Evolutionary conservation across 1,140 invertebrate species (phyloP).

Genomic region (Drosophila mauritiana): DNA sequence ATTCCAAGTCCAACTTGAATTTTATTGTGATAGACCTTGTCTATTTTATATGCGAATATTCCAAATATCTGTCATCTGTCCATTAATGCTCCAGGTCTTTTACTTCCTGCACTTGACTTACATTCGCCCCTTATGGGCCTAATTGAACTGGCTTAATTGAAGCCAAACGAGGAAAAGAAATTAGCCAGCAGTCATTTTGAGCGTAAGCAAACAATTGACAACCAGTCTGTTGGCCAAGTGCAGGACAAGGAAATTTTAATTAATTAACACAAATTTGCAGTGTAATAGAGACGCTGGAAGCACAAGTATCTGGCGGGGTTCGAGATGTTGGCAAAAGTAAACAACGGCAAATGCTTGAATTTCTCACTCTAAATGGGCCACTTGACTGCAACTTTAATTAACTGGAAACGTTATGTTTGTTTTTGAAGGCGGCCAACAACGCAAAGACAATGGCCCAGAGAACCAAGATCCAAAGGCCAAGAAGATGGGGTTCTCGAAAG

Average conservation of each 20-base stretch:
- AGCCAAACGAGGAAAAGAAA: slow-evolving; percentile 20
- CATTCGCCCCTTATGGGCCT: slow-evolving; percentile 23
- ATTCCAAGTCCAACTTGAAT: background rate
- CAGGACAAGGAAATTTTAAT: slow-evolving; percentile 57
- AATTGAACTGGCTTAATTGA: slow-evolving; percentile 23
- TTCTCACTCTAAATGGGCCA: slow-evolving; percentile 50
- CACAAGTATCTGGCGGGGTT: slow-evolving; percentile 12
- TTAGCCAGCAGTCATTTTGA: slow-evolving; percentile 29
- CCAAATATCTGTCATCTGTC: slow-evolving; percentile 11
- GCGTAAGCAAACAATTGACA: slow-evolving; percentile 40
- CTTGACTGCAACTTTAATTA: slow-evolving; percentile 82
- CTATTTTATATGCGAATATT: slow-evolving; percentile 1
- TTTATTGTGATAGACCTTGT: slow-evolving; percentile 17
- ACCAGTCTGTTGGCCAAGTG: slow-evolving; percentile 19
- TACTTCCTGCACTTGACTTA: slow-evolving; percentile 38
- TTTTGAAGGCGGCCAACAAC: slow-evolving; percentile 58
- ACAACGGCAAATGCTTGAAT: slow-evolving; percentile 31
- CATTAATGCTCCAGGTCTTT: slow-evolving; percentile 19
- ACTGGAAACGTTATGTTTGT: slow-evolving; percentile 79
- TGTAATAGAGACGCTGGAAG: slow-evolving; percentile 59
- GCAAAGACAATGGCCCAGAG: slow-evolving; percentile 41
- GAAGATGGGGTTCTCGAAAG: no score
- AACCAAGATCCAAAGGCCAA: slow-evolving; percentile 11
- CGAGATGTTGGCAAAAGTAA: slow-evolving; percentile 38
- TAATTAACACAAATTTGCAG: slow-evolving; percentile 79